Percentiles rank a stretch among this genome's conserved stretches.
Evolutionary conservation across 1,140 invertebrate genomes (phyloP).

Genomic region (Lineus longissimus): DNA sequence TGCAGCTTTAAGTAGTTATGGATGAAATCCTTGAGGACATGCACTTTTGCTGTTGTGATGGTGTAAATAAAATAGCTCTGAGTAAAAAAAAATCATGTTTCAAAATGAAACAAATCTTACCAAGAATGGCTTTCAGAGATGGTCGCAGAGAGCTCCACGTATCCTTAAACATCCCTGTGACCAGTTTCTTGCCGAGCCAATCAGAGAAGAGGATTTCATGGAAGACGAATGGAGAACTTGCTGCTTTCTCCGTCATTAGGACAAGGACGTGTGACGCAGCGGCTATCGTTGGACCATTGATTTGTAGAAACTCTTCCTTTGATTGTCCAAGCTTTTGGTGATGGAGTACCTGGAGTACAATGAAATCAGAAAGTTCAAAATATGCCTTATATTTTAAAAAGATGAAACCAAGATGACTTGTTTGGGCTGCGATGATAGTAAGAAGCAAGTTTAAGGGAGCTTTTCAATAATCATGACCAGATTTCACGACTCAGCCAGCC

Average conservation of each 20-base stretch:
- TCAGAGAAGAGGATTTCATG: conserved; percentile 50
- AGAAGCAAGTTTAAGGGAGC: too few relatives aligned
- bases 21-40: too few relatives aligned
- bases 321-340: conserved; percentile 48
- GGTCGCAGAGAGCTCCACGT: conserved; percentile 36
- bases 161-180: conserved; percentile 49
- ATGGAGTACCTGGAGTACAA: conserved; percentile 40
- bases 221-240: conserved; percentile 44
- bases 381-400: neutral
- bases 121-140: conserved; percentile 45
- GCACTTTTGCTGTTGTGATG: too few relatives aligned
- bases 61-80: too few relatives aligned
- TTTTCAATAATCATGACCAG: too few relatives aligned
- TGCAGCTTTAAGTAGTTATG: too few relatives aligned
- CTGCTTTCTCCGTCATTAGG: conserved; percentile 39
- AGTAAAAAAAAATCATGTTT: too few relatives aligned
- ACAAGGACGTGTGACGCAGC: conserved; percentile 42
- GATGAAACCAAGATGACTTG: neutral
- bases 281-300: conserved; percentile 45
- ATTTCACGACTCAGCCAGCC: too few relatives aligned
- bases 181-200: conserved; percentile 51
- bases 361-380: neutral
- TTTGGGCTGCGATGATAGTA: neutral
- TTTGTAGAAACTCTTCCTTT: conserved; percentile 49
- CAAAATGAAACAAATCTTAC: conserved; percentile 29